Evolutionary conservation across 2,113 vertebrate species (phyloP).

Genomic region (Hucho hucho): DNA sequence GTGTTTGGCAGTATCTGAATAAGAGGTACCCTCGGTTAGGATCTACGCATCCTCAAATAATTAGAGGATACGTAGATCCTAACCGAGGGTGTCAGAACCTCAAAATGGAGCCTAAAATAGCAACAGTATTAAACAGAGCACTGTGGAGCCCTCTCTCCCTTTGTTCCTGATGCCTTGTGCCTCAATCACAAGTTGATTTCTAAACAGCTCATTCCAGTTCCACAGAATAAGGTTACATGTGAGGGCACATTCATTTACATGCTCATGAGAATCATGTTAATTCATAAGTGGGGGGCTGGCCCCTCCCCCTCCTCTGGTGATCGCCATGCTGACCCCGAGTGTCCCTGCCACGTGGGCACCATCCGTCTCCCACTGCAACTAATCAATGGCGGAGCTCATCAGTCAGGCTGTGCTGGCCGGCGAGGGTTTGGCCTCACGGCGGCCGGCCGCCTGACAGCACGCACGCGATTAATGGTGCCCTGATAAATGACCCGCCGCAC

Average conservation of each 20-base stretch:
- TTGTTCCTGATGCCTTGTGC: background rate
- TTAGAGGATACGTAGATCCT: too few relatives aligned
- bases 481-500: slow-evolving; percentile 75
- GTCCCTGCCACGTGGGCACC: slow-evolving; percentile 90
- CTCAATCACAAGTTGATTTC: slow-evolving; percentile 19
- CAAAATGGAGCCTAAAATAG: too few relatives aligned
- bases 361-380: slow-evolving; percentile 92
- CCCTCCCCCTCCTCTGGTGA: slow-evolving; percentile 64
- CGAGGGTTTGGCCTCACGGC: slow-evolving; percentile 57
- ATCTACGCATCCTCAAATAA: too few relatives aligned
- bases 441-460: background rate
- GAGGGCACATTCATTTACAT: slow-evolving; percentile 67
- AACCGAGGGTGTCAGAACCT: too few relatives aligned
- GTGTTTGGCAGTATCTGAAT: too few relatives aligned
- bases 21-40: too few relatives aligned
- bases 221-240: slow-evolving; percentile 64
- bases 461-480: slow-evolving; percentile 85
- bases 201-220: slow-evolving; percentile 69
- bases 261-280: slow-evolving; percentile 69
- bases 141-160: background rate
- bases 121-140: too few relatives aligned
- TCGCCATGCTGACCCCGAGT: slow-evolving; percentile 83
- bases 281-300: slow-evolving; percentile 53
- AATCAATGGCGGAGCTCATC: slow-evolving; percentile 96
- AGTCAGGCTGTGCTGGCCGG: slow-evolving; percentile 80